Evolutionary conservation across 2,113 vertebrate species (phyloP).

Genomic region (Peromyscus leucopus): DNA sequence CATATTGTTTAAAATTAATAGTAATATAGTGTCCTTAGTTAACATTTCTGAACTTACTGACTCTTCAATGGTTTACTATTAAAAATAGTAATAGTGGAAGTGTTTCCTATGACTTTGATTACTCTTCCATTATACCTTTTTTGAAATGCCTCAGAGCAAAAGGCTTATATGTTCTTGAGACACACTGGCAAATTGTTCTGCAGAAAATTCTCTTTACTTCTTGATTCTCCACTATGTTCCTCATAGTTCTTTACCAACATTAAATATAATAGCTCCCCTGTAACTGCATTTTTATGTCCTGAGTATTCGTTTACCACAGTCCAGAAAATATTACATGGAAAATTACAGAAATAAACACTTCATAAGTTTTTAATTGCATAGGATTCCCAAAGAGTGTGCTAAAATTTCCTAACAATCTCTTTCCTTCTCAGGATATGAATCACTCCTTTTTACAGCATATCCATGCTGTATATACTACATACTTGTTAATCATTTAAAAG

Average conservation of each 20-base stretch:
- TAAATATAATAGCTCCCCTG: not conserved
- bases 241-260: not conserved
- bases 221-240: not conserved
- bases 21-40: not conserved
- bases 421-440: not conserved
- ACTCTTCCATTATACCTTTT: not conserved
- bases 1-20: not conserved
- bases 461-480: not conserved
- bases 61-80: not conserved
- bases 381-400: not conserved
- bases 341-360: not conserved
- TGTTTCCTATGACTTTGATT: slow-evolving; percentile 5
- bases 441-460: not conserved
- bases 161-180: not conserved
- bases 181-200: not conserved
- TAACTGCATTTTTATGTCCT: not conserved
- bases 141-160: not conserved
- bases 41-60: not conserved
- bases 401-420: not conserved
- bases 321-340: not conserved
- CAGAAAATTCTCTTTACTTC: not conserved
- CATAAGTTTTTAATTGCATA: not conserved
- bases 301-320: not conserved
- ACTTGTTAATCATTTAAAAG: not conserved
- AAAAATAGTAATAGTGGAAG: slow-evolving; percentile 14